These are phyloP conservation scores for Anser brachyrhynchus DNA, from an alignment of 2,113 vertebrate genomes.

Conservation along the genomic window DNA sequence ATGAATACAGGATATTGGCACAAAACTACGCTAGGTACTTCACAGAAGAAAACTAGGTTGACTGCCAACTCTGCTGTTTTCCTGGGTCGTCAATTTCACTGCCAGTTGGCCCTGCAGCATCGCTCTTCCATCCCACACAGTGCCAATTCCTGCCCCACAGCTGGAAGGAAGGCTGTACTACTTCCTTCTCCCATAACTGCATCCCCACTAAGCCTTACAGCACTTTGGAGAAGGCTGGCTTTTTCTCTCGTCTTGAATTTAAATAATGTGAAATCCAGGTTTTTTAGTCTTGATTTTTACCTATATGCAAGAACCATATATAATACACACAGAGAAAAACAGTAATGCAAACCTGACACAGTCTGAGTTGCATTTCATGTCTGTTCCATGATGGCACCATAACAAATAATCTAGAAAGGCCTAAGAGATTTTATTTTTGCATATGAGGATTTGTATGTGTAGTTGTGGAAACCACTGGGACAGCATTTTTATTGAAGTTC, in stretches of 20 bases:
- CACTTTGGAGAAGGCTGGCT: neutral
- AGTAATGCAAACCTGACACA: neutral
- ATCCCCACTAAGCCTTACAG: neutral
- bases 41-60: neutral
- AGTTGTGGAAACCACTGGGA: neutral
- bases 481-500: neutral
- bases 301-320: neutral
- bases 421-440: neutral
- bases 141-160: neutral
- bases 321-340: neutral
- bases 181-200: conserved; percentile 15
- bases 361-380: neutral
- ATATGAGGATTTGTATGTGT: accelerated
- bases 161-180: neutral
- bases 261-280: conserved; percentile 31
- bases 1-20: neutral
- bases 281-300: neutral
- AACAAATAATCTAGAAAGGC: neutral
- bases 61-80: neutral
- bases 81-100: neutral
- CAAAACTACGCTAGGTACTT: neutral
- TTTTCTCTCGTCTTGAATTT: neutral
- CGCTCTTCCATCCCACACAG: neutral
- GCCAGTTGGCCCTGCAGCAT: neutral
- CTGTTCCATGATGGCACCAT: neutral